These are phyloP conservation scores for Aelia acuminata DNA, from an alignment of 2,888 invertebrate genomes.

Conservation along the genomic window DNA sequence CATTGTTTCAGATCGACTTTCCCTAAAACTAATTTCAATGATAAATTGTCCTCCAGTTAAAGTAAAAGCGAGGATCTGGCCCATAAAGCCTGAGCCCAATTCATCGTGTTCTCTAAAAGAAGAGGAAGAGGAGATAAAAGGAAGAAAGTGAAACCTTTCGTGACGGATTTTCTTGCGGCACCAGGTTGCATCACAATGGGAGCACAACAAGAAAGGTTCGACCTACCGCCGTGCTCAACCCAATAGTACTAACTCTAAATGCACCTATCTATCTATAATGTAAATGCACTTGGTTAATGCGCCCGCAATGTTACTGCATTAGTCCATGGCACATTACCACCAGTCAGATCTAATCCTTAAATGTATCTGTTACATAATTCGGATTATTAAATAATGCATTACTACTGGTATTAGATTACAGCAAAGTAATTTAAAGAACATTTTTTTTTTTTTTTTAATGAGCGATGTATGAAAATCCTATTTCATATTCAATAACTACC, in stretches of 20 bases:
- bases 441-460: background rate
- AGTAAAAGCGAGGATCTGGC: background rate
- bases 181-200: background rate
- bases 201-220: background rate
- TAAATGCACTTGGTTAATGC: background rate
- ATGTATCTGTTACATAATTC: background rate
- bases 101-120: background rate
- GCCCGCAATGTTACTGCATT: background rate
- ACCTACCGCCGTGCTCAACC: background rate
- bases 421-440: background rate
- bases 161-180: slow-evolving; percentile 16
- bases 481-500: no score
- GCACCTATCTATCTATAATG: background rate
- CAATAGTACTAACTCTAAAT: background rate
- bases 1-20: background rate
- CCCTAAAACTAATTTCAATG: background rate
- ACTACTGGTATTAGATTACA: background rate
- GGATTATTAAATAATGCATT: background rate
- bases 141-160: slow-evolving; percentile 29
- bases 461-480: no score
- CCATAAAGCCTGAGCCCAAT: slow-evolving; percentile 1
- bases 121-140: background rate
- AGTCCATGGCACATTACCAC: background rate
- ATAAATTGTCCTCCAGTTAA: background rate
- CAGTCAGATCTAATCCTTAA: background rate